Evolutionary conservation across 2,888 invertebrate species (phyloP), one percentile per base, ranked within the genome.

Genomic region (Taenaris catops): DNA sequence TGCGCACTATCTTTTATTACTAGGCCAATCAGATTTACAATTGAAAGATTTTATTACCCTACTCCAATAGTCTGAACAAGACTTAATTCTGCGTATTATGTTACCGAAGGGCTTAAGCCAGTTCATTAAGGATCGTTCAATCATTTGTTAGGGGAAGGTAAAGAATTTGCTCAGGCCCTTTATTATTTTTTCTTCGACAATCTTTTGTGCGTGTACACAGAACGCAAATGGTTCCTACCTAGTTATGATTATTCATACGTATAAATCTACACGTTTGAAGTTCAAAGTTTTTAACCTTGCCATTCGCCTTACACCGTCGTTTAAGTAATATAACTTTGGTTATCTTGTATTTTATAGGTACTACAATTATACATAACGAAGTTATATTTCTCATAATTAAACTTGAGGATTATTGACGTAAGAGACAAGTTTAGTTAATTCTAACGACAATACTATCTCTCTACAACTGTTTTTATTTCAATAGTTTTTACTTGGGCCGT

Each of bases 71-170:
- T 61, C 53, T 63, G 61, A 45, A 58, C 50, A 54, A 46, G 51
- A 47, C 63, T 64, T 68, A 68, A 65, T 62, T 58, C 53, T 48
- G 46, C 47, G 58, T 59, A 64, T 65, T 62, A 63, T 58, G 62
- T 63, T 63, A 67, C 73, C 70, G 61, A 55, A 67, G 65, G 71
- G 72, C 69, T 66, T 57, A 46, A 64, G 64, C 57, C 65, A 62
- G 69, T 70, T 76, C 73, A 76, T 75, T 73, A 75, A 51, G 65
- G 62, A 71, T 59, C 72, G 69, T 68, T 74, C 72, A 75, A 73
- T 74, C 76, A 74, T 71, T 55, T 60, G 44, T 63, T 67, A 63
- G 64, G 60, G 65, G 61, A 49, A 49, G 53, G 55, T 46, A 51
- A 41, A 49, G 42, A 49, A 46, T 44, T 48, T 48, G 38, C 42